Conservation (phyloP, 2,797 vertebrate genomes). For the Crypturellus tataupa region DNA sequence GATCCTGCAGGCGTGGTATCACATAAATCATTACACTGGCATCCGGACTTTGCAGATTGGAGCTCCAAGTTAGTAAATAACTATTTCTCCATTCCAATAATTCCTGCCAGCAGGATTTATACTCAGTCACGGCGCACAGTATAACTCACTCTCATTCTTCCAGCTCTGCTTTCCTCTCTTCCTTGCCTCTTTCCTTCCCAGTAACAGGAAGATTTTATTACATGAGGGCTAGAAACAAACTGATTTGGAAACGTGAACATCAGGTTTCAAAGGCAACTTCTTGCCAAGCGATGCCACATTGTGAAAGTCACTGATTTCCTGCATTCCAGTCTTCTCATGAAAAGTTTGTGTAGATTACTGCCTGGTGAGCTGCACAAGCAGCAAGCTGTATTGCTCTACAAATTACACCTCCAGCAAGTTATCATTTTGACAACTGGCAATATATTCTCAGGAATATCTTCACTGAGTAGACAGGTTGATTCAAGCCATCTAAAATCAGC, state of each 20-base stretch:
- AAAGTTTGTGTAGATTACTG: constrained; percentile 18
- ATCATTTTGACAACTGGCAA: background rate
- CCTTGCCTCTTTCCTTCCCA: background rate
- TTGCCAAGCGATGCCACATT: constrained; percentile 11
- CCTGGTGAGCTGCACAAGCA: background rate
- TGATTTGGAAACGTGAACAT: constrained; percentile 35
- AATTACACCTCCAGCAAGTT: constrained; percentile 3
- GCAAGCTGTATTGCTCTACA: constrained; percentile 53
- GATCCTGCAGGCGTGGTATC: background rate
- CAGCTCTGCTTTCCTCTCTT: constrained; percentile 6
- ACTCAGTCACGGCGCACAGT: background rate
- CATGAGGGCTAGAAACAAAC: constrained; percentile 42
- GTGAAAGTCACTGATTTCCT: constrained; percentile 51
- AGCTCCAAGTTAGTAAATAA: constrained; percentile 35
- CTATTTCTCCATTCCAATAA: constrained; percentile 51
- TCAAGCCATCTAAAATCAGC: constrained; percentile 5
- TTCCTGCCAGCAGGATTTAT: constrained; percentile 52
- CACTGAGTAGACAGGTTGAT: constrained; percentile 1
- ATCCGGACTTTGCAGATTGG: background rate
- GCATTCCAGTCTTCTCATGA: background rate
- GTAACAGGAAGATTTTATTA: background rate
- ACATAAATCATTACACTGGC: background rate
- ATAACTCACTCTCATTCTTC: background rate
- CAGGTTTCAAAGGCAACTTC: constrained; percentile 36
- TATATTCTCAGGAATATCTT: background rate